These are phyloP conservation scores for Hecatera dysodea DNA, from an alignment of 2,888 invertebrate species.

Conservation along the genomic window DNA sequence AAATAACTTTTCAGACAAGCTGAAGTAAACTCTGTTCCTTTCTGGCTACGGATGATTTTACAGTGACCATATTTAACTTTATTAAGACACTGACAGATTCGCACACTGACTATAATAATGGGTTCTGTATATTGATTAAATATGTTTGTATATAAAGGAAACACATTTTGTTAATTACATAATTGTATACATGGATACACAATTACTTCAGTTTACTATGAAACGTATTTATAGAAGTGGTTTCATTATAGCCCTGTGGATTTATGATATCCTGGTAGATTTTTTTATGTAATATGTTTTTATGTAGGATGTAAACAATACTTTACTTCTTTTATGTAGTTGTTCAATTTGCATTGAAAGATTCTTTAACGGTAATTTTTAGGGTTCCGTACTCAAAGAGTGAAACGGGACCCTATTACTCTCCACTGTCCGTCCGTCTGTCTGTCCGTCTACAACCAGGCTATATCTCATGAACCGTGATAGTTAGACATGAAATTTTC, in stretches of 20 bases:
- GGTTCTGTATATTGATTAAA: constrained; percentile 36
- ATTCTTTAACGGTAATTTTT: no score
- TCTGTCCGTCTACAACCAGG: no score
- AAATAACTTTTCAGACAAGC: constrained; percentile 3
- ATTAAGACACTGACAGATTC: constrained; percentile 40
- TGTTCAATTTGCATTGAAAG: no score
- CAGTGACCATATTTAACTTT: not conserved
- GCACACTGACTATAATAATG: constrained; percentile 24
- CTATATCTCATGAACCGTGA: no score
- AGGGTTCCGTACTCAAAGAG: no score
- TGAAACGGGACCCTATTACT: no score
- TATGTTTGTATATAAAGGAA: constrained; percentile 28
- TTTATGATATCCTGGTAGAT: constrained; percentile 35
- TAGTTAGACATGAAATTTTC: no score
- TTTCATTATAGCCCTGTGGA: not conserved
- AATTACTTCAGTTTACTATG: not conserved
- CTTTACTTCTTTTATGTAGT: no score
- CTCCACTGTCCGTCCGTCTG: no score
- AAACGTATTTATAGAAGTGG: not conserved
- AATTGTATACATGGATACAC: not conserved
- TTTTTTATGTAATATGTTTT: not conserved
- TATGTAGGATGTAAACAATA: no score
- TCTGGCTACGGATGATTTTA: not conserved
- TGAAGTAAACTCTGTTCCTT: not conserved
- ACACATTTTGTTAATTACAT: constrained; percentile 41